A percentile compares a stretch with the other conserved stretches of the same genome.
These are phyloP conservation scores for Apis cerana DNA, from an alignment of 1,140 invertebrate species.

Conservation along the genomic window DNA sequence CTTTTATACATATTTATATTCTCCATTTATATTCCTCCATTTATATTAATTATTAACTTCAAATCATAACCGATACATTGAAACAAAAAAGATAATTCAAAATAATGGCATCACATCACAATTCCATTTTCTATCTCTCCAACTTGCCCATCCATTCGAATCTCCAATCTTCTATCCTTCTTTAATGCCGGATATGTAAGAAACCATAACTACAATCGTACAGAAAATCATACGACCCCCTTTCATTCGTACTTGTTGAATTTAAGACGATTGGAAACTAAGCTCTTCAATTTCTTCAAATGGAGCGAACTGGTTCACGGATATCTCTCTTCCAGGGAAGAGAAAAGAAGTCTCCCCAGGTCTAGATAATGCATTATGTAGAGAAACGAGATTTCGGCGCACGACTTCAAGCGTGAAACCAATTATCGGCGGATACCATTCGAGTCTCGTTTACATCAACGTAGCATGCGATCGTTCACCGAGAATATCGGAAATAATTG, in stretches of 20 bases:
- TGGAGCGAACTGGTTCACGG: not conserved
- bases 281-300: conserved; percentile 5
- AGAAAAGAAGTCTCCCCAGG: not conserved
- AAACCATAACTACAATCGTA: not conserved
- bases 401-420: conserved; percentile 46
- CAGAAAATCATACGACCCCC: not conserved
- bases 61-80: too few species aligned
- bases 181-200: not conserved
- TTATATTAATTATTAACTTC: too few species aligned
- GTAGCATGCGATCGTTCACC: conserved; percentile 45
- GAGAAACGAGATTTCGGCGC: conserved; percentile 17
- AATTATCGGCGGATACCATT: conserved; percentile 55
- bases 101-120: too few species aligned
- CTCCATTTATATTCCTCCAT: too few species aligned
- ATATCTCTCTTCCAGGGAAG: not conserved
- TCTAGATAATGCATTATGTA: conserved; percentile 9
- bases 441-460: conserved; percentile 28
- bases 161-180: too few species aligned
- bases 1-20: too few species aligned
- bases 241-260: conserved; percentile 11
- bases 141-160: not conserved
- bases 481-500: conserved; percentile 61
- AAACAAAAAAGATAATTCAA: too few species aligned
- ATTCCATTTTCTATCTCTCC: not conserved
- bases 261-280: conserved; percentile 15